Conservation (phyloP, 1,140 invertebrate genomes). For the Orchestia grillus region DNA sequence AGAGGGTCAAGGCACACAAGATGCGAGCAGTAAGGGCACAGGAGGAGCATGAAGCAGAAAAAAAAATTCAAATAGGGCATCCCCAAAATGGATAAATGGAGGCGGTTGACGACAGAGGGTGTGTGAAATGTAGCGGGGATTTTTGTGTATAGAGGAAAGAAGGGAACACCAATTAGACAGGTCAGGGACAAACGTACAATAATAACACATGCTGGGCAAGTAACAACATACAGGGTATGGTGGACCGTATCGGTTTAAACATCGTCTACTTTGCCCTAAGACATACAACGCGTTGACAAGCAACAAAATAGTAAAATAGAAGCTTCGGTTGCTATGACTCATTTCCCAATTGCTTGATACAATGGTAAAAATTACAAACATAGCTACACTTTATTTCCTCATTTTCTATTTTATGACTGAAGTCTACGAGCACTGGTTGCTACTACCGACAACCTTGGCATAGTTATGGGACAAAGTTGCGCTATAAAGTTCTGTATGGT, state of each 20-base stretch:
- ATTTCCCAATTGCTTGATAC: too few species aligned
- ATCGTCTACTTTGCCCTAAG: background rate
- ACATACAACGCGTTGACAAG: background rate
- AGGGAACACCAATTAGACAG: background rate
- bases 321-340: too few species aligned
- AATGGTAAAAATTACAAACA: too few species aligned
- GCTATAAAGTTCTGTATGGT: too few species aligned
- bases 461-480: too few species aligned
- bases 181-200: background rate
- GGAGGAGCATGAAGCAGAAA: background rate
- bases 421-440: too few species aligned
- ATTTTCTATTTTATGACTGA: too few species aligned
- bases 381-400: too few species aligned
- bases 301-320: too few species aligned
- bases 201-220: background rate
- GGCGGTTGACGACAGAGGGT: background rate
- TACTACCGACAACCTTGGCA: too few species aligned
- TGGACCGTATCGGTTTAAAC: background rate
- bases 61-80: background rate
- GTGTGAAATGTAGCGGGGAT: background rate
- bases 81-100: background rate
- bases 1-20: background rate
- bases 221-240: background rate
- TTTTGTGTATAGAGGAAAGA: background rate
- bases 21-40: background rate